Evolutionary conservation across 2,797 vertebrate genomes (phyloP), one percentile per base, ranked within the genome.

Genomic region (Nasua narica): DNA sequence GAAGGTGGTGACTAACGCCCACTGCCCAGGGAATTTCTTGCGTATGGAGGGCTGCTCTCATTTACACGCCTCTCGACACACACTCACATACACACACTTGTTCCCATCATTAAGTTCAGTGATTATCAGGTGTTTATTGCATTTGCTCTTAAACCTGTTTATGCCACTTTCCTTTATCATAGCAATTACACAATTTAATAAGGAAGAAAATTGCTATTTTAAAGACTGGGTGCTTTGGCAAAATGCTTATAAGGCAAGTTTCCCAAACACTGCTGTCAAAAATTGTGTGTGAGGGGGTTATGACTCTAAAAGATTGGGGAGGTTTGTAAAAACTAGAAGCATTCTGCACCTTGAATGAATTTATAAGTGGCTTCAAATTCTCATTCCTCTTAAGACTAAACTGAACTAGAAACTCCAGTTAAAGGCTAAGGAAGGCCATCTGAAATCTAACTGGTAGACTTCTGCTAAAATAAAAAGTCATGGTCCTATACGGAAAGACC

Each of bases 201-300:
- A 84, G 46, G 70, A 90, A 76, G 72, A 91, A 86, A 87, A 70
- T 27, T 62, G n/a, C 23, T 56, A 18, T 84, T 69, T 62, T 60
- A 85, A 87, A 56, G 37, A 76, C n/a, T 81, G 37, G 21, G 25
- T 72, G 48, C 72, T 95, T 95, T 81, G 11, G 56, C 35, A 95
- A 94, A 86, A 74, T 5, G 32, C 69, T 86, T 58, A 7, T 46
- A 87, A 84, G 21, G 29, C 43, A 89, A 94, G n/a, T 91, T 90
- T 40, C 50, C 84, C 60, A 86, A 94, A 89, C 6, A 40, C 3
- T 90, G n/a, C 58, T 95, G 56, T 93, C 8, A 87, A 82, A 95
- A 90, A 58, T 29, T 72, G 37, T 74, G 40, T 25, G n/a, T 11
- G 21, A 58, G 27, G 16, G 2, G 18, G 69, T 15, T 48, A 76